These are phyloP conservation scores for Chionoecetes opilio DNA, from an alignment of 1,140 invertebrate genomes.

Conservation along the genomic window DNA sequence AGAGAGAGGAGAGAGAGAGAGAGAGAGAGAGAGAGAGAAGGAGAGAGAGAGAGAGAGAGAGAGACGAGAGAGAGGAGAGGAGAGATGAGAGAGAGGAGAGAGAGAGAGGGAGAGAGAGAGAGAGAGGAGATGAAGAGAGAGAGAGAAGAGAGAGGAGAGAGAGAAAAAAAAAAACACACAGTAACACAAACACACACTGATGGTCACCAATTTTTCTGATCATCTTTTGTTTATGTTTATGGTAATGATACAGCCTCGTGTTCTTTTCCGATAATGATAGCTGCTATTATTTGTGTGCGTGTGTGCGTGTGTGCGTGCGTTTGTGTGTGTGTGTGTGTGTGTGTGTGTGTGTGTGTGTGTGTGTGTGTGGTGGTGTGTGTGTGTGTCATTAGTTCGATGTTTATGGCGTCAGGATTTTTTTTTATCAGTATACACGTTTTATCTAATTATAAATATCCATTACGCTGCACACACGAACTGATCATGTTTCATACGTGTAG, in stretches of 20 bases:
- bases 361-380: constrained; percentile 49
- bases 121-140: too few relatives aligned
- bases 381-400: constrained; percentile 38
- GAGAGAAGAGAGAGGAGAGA: background rate
- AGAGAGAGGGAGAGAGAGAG: background rate
- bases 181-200: constrained; percentile 18
- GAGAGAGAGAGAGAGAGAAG: background rate
- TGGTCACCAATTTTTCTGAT: background rate
- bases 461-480: background rate
- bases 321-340: constrained; percentile 6
- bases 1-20: too few relatives aligned
- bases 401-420: constrained; percentile 10
- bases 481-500: background rate
- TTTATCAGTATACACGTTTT: background rate
- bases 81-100: background rate
- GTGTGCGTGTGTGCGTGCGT: constrained; percentile 21
- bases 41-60: background rate
- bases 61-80: background rate
- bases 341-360: constrained; percentile 30
- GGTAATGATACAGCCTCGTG: constrained; percentile 61
- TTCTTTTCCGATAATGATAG: constrained; percentile 68
- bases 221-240: constrained; percentile 64
- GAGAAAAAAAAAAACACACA: background rate
- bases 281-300: constrained; percentile 54
- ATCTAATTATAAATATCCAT: constrained; percentile 11